A percentile compares a stretch with the other conserved stretches of the same genome.
Evolutionary conservation across 1,140 invertebrate genomes (phyloP).

Genomic region (Lepidurus packardi): DNA sequence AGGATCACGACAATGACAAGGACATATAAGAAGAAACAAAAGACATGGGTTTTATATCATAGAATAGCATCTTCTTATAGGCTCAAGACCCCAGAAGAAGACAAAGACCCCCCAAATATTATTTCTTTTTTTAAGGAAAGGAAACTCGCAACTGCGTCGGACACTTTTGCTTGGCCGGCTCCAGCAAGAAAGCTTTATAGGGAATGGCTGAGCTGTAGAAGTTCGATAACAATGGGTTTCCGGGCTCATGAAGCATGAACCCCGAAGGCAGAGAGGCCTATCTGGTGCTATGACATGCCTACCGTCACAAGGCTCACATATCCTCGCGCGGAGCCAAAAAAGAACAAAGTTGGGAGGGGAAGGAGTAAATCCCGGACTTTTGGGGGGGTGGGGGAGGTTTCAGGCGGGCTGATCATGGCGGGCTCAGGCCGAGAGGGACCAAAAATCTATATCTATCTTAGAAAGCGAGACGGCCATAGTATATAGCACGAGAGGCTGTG

Average conservation of each 20-base stretch:
- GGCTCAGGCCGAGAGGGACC: background rate
- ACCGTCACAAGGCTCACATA: background rate
- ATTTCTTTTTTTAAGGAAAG: background rate
- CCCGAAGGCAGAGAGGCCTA: background rate
- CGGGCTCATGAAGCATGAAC: slow-evolving; percentile 20
- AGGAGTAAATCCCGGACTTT: background rate
- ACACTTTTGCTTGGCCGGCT: slow-evolving; percentile 14
- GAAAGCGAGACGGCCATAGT: background rate
- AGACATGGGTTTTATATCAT: slow-evolving; percentile 22
- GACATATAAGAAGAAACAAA: background rate
- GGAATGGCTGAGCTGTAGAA: slow-evolving; percentile 17
- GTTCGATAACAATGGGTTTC: slow-evolving; percentile 11
- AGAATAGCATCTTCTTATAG: slow-evolving; percentile 5
- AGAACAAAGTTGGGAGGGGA: background rate
- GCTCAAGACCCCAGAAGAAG: background rate
- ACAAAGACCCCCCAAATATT: background rate
- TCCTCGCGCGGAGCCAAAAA: background rate
- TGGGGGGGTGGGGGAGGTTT: background rate
- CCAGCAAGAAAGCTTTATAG: slow-evolving; percentile 7
- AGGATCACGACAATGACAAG: slow-evolving; percentile 1
- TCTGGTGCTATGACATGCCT: slow-evolving; percentile 13
- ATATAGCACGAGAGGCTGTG: background rate
- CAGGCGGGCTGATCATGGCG: background rate
- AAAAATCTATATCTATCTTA: slow-evolving; percentile 16
- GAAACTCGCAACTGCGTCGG: slow-evolving; percentile 13